Conservation (phyloP, 1,140 invertebrate species). For the Armadillidium nasatum region DNA sequence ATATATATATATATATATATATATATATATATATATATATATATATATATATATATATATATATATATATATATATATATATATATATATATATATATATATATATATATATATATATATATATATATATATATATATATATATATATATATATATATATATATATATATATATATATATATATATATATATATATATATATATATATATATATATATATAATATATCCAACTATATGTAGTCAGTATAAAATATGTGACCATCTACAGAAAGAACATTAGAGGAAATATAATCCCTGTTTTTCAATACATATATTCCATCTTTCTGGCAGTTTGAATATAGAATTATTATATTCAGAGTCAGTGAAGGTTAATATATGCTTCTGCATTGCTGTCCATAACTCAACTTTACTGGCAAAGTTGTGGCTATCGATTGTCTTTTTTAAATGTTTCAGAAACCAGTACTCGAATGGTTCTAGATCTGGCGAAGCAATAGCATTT, state of each 20-base stretch:
- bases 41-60: too few relatives aligned
- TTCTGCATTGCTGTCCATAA: conserved; percentile 35
- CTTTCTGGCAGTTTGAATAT: conserved; percentile 31
- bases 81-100: too few relatives aligned
- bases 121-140: too few relatives aligned
- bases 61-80: too few relatives aligned
- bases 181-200: too few relatives aligned
- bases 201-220: too few relatives aligned
- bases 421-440: conserved; percentile 21
- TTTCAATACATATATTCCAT: conserved; percentile 26
- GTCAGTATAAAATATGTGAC: conserved; percentile 1
- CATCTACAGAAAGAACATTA: neutral
- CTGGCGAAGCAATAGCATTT: conserved; percentile 31
- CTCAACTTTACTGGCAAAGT: conserved; percentile 31
- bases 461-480: conserved; percentile 33
- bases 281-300: neutral
- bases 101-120: too few relatives aligned
- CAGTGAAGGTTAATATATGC: conserved; percentile 32
- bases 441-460: conserved; percentile 31
- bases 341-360: conserved; percentile 28
- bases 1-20: too few relatives aligned
- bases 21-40: too few relatives aligned
- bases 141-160: too few relatives aligned
- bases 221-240: neutral
- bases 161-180: too few relatives aligned